Evolutionary conservation across 1,140 invertebrate species (phyloP), one percentile per base, ranked within the genome.

Genomic region (Drosophila santomea): DNA sequence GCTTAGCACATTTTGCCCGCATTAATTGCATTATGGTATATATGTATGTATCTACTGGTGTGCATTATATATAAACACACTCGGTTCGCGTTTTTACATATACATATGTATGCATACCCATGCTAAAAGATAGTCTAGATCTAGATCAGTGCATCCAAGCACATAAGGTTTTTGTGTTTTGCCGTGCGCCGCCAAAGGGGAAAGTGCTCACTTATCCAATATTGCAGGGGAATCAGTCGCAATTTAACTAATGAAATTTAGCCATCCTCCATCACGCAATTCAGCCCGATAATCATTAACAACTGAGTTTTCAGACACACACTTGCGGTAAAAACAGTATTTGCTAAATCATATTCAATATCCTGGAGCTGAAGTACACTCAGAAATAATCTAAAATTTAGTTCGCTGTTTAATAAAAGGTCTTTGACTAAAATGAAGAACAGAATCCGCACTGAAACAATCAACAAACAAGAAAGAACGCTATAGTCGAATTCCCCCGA

Each of bases 11-110:
- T 57, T 69, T 72, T 28, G 55, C 38, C 54, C 10, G 23, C 54
- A 59, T 60, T 39, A 71, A 75, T 75, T 75, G 43, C 73, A 75
- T 58, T 75, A 75, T n/a, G n/a, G n/a, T n/a, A n/a, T 75, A 25
- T 71, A 57, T 43, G 20, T 20, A 20, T 2, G 2, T 20, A 17
- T 17, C 66, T 69, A 48, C 51, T 71, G 69, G 35, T 50, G 11
- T 32, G 36, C 6, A 2, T 6, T 68, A 6, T 35, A 14, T 47
- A 15, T 38, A 15, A 35, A 20, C 32, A 62, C 48, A 41, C 15
- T 35, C 5, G 32, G 39, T 52, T 2, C 3, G 25, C 25, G n/a
- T 4, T 5, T 50, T 14, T 45, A 23, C 10, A 35, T 17, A 23
- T 23, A 20, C 20, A 15, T 11, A 11, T 11, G 41, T 43, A 12